Evolutionary conservation across 2,888 invertebrate species (phyloP), one percentile per base, ranked within the genome.

Genomic region (Tenodera sinensis): DNA sequence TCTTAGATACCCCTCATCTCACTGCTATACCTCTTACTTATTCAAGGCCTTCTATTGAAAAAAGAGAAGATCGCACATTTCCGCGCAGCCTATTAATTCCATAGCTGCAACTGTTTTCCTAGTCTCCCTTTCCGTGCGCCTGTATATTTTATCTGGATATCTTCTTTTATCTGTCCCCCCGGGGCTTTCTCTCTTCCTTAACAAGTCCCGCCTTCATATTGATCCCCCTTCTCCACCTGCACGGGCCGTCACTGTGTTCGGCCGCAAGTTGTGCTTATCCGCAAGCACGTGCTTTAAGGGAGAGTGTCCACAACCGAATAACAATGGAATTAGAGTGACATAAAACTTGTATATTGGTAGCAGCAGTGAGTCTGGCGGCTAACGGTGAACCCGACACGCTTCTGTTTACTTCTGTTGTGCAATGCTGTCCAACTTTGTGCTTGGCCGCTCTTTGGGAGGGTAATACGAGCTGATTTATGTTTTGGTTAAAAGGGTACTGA

Each of bases 151-250:
- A 81, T 81, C 86, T 86, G 28, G 86, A 86, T 86, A 81, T 54
- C 81, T 86, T 81, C 86, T 81, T 86, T 86, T 86, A 86, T 86
- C 86, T 86, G 86, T 86, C 86, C 86, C 86, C 81, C 81, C 86
- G 86, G 86, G 86, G 71, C 30, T 71, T 86, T 86, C 81, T 81
- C 81, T 86, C 81, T 81, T 86, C 81, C 81, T 86, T 86, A 86
- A 86, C 86, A 86, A 86, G 86, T 86, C 81, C 28, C 84, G 30
- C 84, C 84, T 34, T 0, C 28, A 28, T 86, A 86, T 86, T 71
- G 86, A 86, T 86, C 28, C 54, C 86, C 81, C 12, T 54, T 28
- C 28, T 81, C 71, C 71, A 71, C 54, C 54, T 71, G 54, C 54
- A 71, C 42, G 12, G 12, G 12, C 42, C 42, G 42, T 42, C 42